Conservation (phyloP, 2,888 invertebrate species). For the Matsumyia berberina region DNA sequence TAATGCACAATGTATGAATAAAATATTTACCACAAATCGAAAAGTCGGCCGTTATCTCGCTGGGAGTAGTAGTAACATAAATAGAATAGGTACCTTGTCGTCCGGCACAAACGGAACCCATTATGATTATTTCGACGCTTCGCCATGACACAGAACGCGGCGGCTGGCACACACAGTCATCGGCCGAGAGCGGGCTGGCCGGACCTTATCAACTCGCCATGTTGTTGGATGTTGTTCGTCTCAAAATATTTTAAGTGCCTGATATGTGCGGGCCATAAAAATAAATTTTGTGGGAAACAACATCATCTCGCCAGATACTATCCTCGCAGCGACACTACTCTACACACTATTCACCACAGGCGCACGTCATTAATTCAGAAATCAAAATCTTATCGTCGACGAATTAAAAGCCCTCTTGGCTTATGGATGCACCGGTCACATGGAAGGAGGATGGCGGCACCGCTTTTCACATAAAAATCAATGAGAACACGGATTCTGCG, state of each 20-base stretch:
- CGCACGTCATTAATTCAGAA: conserved; percentile 75
- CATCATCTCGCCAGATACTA: conserved; percentile 58
- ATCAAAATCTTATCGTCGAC: conserved; percentile 74
- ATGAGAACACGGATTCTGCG: conserved; percentile 74
- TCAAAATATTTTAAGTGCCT: conserved; percentile 75
- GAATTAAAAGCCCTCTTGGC: conserved; percentile 72
- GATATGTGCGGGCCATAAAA: conserved; percentile 72
- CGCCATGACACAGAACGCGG: conserved; percentile 39
- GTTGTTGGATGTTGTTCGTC: conserved; percentile 74
- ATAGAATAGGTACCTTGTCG: conserved; percentile 59
- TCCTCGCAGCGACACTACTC: conserved; percentile 45
- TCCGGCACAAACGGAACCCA: conserved; percentile 55
- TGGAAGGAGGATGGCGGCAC: conserved; percentile 48
- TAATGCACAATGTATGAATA: conserved; percentile 48
- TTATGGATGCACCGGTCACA: conserved; percentile 24
- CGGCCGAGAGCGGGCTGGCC: conserved; percentile 24
- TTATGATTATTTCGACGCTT: conserved; percentile 69
- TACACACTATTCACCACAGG: conserved; percentile 72
- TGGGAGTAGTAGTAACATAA: conserved; percentile 54
- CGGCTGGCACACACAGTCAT: conserved; percentile 38
- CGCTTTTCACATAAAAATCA: conserved; percentile 70
- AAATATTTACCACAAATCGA: conserved; percentile 49
- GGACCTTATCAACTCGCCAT: conserved; percentile 60
- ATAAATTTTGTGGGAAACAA: conserved; percentile 72
- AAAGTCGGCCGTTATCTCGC: conserved; percentile 47